phyloP scores from a whole-genome alignment of 1,140 invertebrate species.

The Hydropsyche tenuis region DNA sequence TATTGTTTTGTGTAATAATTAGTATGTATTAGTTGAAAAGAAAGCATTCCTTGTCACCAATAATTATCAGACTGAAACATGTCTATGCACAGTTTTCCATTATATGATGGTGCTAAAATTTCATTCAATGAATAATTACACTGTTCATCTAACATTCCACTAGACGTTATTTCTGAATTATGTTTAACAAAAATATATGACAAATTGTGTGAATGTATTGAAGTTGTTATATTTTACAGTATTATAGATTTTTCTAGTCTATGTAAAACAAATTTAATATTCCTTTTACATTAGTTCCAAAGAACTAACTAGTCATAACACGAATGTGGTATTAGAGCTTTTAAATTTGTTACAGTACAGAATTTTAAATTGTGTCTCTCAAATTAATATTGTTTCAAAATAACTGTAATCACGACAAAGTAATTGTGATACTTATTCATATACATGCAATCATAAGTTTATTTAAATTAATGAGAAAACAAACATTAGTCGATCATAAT shows the following conservation, averaged over 20 bases:
- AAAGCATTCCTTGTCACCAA: not conserved
- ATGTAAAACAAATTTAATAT: not conserved
- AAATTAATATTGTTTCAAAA: too few species aligned
- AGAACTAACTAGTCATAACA: not conserved
- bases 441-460: too few species aligned
- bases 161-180: too few species aligned
- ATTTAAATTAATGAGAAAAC: too few species aligned
- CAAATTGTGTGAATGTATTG: not conserved
- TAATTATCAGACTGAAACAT: constrained; percentile 6
- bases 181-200: not conserved
- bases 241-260: constrained; percentile 12
- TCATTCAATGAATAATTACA: not conserved
- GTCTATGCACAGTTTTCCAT: constrained; percentile 12
- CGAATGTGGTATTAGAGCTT: too few species aligned
- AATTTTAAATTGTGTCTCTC: too few species aligned
- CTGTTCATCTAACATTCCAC: not conserved
- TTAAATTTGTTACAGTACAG: too few species aligned
- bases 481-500: too few species aligned
- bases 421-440: too few species aligned
- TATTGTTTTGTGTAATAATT: too few species aligned
- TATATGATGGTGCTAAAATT: constrained; percentile 17
- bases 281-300: not conserved
- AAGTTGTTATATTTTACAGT: constrained; percentile 8
- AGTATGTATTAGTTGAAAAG: not conserved
- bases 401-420: too few species aligned